Percentiles rank a stretch among this genome's conserved stretches.
Conservation (phyloP, 2,113 vertebrate genomes). For the Myocastor coypus region DNA sequence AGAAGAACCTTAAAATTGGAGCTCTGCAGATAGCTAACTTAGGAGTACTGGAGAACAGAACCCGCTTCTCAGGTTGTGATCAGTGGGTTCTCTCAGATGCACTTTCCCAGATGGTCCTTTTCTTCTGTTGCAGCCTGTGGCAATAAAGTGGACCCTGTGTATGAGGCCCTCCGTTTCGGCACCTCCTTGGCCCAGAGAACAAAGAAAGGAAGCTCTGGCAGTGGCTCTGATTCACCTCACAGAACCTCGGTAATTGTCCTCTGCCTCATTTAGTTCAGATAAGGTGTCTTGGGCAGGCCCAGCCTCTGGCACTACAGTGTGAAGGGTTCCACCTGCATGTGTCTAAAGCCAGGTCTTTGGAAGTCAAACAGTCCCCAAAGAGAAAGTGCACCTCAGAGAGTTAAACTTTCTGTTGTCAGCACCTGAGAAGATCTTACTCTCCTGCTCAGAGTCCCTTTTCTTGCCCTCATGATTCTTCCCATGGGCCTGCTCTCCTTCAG, state of each 20-base stretch:
- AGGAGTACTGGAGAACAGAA: neutral
- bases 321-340: neutral
- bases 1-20: neutral
- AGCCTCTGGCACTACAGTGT: fast-evolving
- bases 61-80: neutral
- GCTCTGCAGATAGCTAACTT: neutral
- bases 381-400: neutral
- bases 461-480: neutral
- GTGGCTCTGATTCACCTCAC: slow-evolving; percentile 94
- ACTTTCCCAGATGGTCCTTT: slow-evolving; percentile 70
- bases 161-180: slow-evolving; percentile 97
- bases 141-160: slow-evolving; percentile 98
- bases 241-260: slow-evolving; percentile 93
- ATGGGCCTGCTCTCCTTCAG: fast-evolving
- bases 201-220: slow-evolving; percentile 92
- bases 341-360: neutral
- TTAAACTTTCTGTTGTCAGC: neutral
- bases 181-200: slow-evolving; percentile 97
- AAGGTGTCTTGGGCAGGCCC: neutral
- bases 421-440: neutral
- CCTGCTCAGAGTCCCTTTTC: neutral
- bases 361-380: neutral
- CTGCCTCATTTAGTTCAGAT: neutral
- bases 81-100: neutral
- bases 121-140: slow-evolving; percentile 92